These are phyloP conservation scores for Ellobius talpinus DNA, from an alignment of 2,113 vertebrate genomes.

Conservation along the genomic window DNA sequence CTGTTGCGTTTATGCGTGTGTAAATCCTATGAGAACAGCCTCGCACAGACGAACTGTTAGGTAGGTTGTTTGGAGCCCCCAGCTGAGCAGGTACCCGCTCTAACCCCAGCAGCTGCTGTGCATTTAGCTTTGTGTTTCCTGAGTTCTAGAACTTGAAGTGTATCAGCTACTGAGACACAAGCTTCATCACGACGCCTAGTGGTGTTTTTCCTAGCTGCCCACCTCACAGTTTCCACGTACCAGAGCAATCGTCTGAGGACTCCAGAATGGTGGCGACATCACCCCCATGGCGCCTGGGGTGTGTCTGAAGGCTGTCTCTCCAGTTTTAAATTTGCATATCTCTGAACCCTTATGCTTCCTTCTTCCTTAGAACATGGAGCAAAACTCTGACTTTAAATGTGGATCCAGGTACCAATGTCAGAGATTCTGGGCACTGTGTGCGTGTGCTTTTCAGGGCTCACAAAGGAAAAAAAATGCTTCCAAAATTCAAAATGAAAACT, in stretches of 20 bases:
- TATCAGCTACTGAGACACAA: slow-evolving; percentile 39
- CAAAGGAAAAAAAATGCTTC: background rate
- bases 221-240: slow-evolving; percentile 55
- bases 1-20: background rate
- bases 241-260: background rate
- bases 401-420: background rate
- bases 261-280: background rate
- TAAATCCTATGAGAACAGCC: background rate
- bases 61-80: background rate
- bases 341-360: background rate
- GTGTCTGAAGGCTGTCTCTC: background rate
- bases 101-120: background rate
- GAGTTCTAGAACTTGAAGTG: slow-evolving; percentile 6
- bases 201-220: slow-evolving; percentile 4
- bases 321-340: background rate
- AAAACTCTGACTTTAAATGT: background rate
- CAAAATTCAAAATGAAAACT: slow-evolving; percentile 6
- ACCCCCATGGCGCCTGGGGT: too few relatives aligned
- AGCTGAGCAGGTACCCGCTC: background rate
- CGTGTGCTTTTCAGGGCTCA: background rate
- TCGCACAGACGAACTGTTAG: background rate
- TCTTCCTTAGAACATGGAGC: background rate
- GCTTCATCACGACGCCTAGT: background rate
- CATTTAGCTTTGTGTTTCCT: slow-evolving; percentile 67
- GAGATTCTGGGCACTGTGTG: background rate